Evolutionary conservation across 2,113 vertebrate genomes (phyloP).

Genomic region (Calyptomena viridis): DNA sequence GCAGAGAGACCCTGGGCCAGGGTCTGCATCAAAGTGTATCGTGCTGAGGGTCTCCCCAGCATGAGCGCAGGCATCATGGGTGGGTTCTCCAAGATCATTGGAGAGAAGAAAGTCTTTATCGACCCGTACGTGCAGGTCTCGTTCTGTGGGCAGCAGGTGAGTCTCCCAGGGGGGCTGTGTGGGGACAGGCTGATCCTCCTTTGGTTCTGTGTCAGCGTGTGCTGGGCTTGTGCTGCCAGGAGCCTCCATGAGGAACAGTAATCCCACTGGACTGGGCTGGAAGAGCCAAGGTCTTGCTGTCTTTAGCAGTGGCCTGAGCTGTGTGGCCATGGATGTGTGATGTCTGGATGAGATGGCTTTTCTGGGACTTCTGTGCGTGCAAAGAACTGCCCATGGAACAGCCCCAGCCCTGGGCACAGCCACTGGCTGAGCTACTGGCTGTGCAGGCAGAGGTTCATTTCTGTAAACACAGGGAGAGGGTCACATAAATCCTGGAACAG

Average conservation of each 20-base stretch:
- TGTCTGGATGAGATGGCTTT: neutral
- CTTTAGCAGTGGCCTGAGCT: neutral
- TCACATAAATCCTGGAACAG: neutral
- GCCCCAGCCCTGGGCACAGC: neutral
- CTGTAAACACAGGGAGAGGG: neutral
- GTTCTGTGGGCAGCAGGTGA: conserved; percentile 91
- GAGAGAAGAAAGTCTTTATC: conserved; percentile 84
- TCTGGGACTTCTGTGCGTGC: neutral
- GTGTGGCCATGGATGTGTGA: fast-evolving
- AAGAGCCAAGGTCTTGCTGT: neutral
- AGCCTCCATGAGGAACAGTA: neutral
- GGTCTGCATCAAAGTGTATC: conserved; percentile 83
- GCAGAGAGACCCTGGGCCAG: conserved; percentile 89
- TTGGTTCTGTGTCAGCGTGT: neutral
- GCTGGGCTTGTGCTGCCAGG: neutral
- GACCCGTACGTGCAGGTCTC: conserved; percentile 87
- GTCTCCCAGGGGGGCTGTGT: neutral
- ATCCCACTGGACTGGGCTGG: neutral
- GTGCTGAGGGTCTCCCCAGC: conserved; percentile 86
- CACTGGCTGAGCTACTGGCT: neutral
- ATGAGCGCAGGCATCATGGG: conserved; percentile 87
- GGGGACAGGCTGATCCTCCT: neutral
- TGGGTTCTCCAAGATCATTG: conserved; percentile 84
- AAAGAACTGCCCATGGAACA: neutral
- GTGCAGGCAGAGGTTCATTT: neutral